Evolutionary conservation across 2,888 invertebrate genomes (phyloP), one percentile per base, ranked within the genome.

Genomic region (Orchesellides sinensis): DNA sequence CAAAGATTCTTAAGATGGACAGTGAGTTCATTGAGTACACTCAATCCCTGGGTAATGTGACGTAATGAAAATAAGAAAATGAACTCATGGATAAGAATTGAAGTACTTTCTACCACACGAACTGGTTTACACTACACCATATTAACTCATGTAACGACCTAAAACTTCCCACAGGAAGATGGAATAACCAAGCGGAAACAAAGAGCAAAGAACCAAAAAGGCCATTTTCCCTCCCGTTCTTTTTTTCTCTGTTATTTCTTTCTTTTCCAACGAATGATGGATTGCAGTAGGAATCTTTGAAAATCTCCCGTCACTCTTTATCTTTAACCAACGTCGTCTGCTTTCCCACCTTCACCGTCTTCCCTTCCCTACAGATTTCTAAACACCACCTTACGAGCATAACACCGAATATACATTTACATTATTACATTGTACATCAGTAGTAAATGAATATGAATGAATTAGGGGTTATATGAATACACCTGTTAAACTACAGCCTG

Each of bases 301-400:
- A 78, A 83, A 83, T 83, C 83, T 83, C 77, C 75, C 77, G 83
- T 83, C 83, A 83, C 83, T 83, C 69, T 83, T 83, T 83, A 78
- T 83, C 83, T 83, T 59, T 32, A 68, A 23, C 77, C 68, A 59
- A 75, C 65, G 63, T 74, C 59, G 12, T 63, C 23, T 19, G 17
- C 21, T 35, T 61, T 19, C 65, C 21, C 65, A 32, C 56, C 27
- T 70, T 14, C n/a, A 61, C n/a, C 23, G 27, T 49, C 19, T 68
- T 27, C 40, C 17, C 21, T 56, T 21, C 12, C n/a, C 27, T 23
- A 12, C 65, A 25, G 56, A n/a, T n/a, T n/a, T n/a, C n/a, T n/a
- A n/a, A n/a, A n/a, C n/a, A n/a, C n/a, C n/a, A n/a, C n/a, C n/a
- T n/a, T n/a, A n/a, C n/a, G n/a, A n/a, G n/a, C n/a, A n/a, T n/a